Percentiles rank a stretch among this genome's conserved stretches.
These are phyloP conservation scores for Anagyrus pseudococci DNA, from an alignment of 2,888 invertebrate genomes.

Conservation along the genomic window DNA sequence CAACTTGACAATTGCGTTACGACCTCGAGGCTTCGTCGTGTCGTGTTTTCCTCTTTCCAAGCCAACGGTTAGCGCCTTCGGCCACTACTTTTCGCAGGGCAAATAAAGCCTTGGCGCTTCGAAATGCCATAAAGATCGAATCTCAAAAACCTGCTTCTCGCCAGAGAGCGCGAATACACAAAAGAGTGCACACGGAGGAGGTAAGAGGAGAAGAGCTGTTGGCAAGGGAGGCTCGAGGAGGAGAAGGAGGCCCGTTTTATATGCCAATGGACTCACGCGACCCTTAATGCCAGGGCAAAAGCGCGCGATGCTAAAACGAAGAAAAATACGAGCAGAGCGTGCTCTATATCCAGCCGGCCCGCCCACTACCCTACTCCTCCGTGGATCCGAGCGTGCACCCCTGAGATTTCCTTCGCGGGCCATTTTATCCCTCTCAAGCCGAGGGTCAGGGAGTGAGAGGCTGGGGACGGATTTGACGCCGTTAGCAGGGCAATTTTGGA, in stretches of 20 bases:
- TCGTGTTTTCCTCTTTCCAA: too few species aligned
- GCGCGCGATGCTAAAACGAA: constrained; percentile 23
- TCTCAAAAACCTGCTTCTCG: not conserved
- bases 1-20: too few species aligned
- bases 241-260: constrained; percentile 20
- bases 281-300: constrained; percentile 20
- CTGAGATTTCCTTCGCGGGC: constrained; percentile 18
- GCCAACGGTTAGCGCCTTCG: too few species aligned
- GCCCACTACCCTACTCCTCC: not conserved
- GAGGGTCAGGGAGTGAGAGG: too few species aligned
- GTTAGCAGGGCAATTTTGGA: constrained; percentile 29
- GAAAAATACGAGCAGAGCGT: constrained; percentile 35
- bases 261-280: constrained; percentile 25
- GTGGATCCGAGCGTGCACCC: not conserved
- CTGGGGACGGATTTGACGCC: constrained; percentile 28
- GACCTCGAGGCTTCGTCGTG: too few species aligned
- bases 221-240: constrained; percentile 20
- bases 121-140: too few species aligned
- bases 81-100: too few species aligned
- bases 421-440: constrained; percentile 18
- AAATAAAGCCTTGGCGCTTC: too few species aligned
- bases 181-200: not conserved
- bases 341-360: constrained; percentile 5
- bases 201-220: not conserved
- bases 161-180: constrained; percentile 29